These are phyloP conservation scores for Hedya salicella DNA, from an alignment of 2,888 invertebrate species.

Conservation along the genomic window DNA sequence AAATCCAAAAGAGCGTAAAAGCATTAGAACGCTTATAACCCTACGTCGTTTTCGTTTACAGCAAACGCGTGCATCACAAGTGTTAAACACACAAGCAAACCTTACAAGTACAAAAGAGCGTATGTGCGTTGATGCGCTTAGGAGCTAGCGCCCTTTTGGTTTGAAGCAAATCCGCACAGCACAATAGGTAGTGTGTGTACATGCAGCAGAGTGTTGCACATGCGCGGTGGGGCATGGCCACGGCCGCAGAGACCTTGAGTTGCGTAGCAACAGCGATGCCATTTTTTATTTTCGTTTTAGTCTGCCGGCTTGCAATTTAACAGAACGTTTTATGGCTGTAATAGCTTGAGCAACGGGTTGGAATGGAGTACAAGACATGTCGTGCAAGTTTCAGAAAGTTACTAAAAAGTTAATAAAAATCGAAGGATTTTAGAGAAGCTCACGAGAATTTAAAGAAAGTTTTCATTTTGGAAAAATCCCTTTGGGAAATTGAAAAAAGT, in stretches of 20 bases:
- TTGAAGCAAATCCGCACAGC: too few species aligned
- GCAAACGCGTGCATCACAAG: neutral
- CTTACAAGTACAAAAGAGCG: too few species aligned
- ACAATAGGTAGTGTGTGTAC: constrained; percentile 50
- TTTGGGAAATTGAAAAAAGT: too few species aligned
- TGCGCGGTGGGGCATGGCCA: constrained; percentile 71
- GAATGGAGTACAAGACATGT: too few species aligned
- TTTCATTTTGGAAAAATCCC: too few species aligned
- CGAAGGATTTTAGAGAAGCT: too few species aligned
- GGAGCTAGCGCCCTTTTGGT: too few species aligned
- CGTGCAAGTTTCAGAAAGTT: too few species aligned
- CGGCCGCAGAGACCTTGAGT: constrained; percentile 78
- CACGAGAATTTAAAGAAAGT: too few species aligned
- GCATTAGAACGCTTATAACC: neutral
- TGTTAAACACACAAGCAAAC: constrained; percentile 6
- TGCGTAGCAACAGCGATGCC: constrained; percentile 79
- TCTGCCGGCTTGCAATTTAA: constrained; percentile 74
- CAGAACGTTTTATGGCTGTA: constrained; percentile 71
- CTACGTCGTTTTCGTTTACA: neutral
- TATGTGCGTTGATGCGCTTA: too few species aligned
- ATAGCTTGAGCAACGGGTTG: constrained; percentile 53
- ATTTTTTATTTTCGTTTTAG: constrained; percentile 78
- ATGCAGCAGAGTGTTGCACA: constrained; percentile 72
- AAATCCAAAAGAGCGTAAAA: constrained; percentile 1
- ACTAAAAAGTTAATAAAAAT: too few species aligned